Base-by-base conservation (phyloP, 2,888 invertebrate species). In the Hirtodrosophila duncani region DNA sequence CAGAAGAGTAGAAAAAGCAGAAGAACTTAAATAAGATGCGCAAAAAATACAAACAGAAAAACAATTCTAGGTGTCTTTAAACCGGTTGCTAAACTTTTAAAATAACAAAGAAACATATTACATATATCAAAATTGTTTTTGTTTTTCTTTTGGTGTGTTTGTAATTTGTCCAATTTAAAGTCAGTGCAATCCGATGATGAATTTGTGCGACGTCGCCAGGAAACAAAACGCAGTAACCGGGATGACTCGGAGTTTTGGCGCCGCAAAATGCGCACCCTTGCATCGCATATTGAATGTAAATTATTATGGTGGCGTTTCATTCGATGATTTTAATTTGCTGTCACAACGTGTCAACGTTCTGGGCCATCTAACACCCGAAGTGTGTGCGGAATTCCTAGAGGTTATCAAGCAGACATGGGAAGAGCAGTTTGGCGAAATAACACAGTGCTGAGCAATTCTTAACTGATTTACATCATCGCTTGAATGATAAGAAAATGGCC, bases 301-400 rank as follows among this genome's bases (percentile, higher is more conserved):
- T 87, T 94, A 93, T 82, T 94, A 95, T 74, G 94, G 95, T 0
- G 91, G 94, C 61, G 91, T 95, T 78, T 93, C 94, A 1, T 94
- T 89, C 85, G 94, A 94, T 74, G 94, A 95, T 84, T 94, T 94
- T 86, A 88, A 89, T 81, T 88, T 94, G 24, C 87, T 95, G 66
- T 91, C 91, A 0, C 91, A 93, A 63, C 88, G 93, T 80, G 94
- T 95, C 86, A 91, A 91, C 46, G 89, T 91, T 56, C 87, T 94
- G 55, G 94, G 94, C 0, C 92, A 94, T 81, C 88, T 95, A 18
- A 88, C 90, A 18, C 89, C 90, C 0, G 85, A 89, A 45, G 91
- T 92, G 46, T 90, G 91, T 3, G 86, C 88, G 42, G 93, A 94
- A 83, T 94, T 95, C 78, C 89, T 89, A 20, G 87, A 89, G 57